Percentiles rank a stretch among this genome's conserved stretches.
phyloP scores from a whole-genome alignment of 53 echinoderm and acorn worm species.

The Luidia sarsii region DNA sequence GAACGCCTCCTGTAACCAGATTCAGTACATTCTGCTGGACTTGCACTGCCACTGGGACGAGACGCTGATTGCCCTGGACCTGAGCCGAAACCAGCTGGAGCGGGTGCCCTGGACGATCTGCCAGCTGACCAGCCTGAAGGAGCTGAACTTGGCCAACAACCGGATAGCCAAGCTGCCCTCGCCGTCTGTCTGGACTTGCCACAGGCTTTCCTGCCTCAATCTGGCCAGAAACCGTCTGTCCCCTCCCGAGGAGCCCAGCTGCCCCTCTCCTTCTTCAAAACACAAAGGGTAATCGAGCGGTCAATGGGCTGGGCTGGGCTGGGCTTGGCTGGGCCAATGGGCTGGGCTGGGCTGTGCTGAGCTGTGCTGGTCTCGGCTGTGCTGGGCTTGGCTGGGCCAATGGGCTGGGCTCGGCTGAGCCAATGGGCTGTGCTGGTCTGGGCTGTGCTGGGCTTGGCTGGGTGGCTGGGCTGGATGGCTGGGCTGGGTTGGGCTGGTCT shows the following conservation, averaged over 20 bases:
- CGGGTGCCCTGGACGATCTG: conserved; percentile 60
- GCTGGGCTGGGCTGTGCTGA: too few species aligned
- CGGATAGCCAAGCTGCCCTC: conserved; percentile 33
- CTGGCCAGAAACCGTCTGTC: conserved; percentile 67
- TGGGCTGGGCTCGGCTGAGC: too few species aligned
- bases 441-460: too few species aligned
- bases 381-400: too few species aligned
- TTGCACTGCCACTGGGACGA: conserved; percentile 56
- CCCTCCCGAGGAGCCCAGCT: conserved; percentile 18
- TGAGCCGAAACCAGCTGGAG: conserved; percentile 35
- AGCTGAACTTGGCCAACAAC: conserved; percentile 39
- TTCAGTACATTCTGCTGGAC: conserved; percentile 19
- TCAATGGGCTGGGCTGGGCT: too few species aligned
- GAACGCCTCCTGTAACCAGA: conserved; percentile 25
- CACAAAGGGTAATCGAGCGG: too few species aligned
- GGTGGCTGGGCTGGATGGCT: too few species aligned
- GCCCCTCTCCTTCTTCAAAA: too few species aligned
- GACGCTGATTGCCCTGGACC: conserved; percentile 27
- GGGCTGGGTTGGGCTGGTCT: too few species aligned
- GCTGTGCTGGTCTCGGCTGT: too few species aligned
- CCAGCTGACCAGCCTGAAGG: conserved; percentile 34
- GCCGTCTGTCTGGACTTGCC: conserved; percentile 46
- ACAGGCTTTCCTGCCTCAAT: conserved; percentile 56
- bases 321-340: too few species aligned
- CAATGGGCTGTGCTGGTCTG: too few species aligned